phyloP scores from a whole-genome alignment of 2,113 vertebrate species.

The Epinephelus lanceolatus region DNA sequence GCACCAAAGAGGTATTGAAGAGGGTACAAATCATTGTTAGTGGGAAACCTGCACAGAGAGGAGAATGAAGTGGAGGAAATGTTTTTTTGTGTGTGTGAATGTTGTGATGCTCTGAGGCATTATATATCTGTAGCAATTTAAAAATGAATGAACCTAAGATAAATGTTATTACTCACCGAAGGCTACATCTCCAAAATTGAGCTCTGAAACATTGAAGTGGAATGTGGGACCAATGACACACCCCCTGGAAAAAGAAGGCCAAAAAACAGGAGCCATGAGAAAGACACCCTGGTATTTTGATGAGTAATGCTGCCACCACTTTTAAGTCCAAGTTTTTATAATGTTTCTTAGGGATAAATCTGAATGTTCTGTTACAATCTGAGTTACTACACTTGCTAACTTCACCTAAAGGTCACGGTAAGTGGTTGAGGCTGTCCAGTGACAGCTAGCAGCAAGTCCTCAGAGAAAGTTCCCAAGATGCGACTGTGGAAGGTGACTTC shows the following conservation, averaged over 20 bases:
- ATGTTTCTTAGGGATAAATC: neutral
- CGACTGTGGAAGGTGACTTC: conserved; percentile 85
- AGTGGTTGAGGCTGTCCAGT: conserved; percentile 78
- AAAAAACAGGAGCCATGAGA: neutral
- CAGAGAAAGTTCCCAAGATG: conserved; percentile 85
- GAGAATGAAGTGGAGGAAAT: neutral
- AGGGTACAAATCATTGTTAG: conserved; percentile 83
- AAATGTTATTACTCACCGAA: conserved; percentile 86
- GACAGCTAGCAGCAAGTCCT: conserved; percentile 87
- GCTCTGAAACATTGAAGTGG: conserved; percentile 85
- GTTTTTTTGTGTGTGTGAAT: neutral
- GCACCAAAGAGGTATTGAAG: conserved; percentile 87
- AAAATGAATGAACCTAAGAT: neutral
- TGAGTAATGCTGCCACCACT: neutral
- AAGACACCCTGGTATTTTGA: neutral
- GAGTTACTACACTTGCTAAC: neutral
- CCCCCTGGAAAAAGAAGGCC: conserved; percentile 81
- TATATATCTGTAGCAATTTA: neutral
- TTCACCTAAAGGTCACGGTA: conserved; percentile 87
- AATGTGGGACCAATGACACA: conserved; percentile 87
- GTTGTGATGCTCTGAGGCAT: neutral
- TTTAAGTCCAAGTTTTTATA: neutral
- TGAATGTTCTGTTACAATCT: neutral
- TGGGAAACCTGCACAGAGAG: conserved; percentile 85
- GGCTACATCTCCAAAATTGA: conserved; percentile 89